Conservation (phyloP, 2,888 invertebrate genomes). For the Hemithea aestivaria region DNA sequence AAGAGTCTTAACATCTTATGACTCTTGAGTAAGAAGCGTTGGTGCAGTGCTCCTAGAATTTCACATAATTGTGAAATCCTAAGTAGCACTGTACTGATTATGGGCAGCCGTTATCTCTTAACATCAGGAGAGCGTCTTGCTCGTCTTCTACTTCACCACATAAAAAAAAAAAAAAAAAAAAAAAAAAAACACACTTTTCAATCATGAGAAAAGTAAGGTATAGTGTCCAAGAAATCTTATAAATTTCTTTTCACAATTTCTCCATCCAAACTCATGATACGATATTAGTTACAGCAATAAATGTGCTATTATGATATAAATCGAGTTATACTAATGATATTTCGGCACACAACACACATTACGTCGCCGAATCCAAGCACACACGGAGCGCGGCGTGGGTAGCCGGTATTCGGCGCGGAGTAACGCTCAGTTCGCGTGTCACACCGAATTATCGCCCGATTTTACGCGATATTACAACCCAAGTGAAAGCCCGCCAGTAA, state of each 20-base stretch:
- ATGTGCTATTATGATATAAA: constrained; percentile 24
- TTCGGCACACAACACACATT: constrained; percentile 30
- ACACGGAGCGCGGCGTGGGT: too few relatives aligned
- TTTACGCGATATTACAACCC: constrained; percentile 50
- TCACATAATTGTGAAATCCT: too few relatives aligned
- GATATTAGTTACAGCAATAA: constrained; percentile 23
- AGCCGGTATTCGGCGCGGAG: background rate
- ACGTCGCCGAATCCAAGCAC: constrained; percentile 37
- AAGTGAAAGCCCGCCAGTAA: constrained; percentile 53
- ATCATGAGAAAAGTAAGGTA: too few relatives aligned
- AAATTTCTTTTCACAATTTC: constrained; percentile 9
- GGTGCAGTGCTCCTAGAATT: too few relatives aligned
- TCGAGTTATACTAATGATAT: constrained; percentile 27
- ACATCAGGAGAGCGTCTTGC: too few relatives aligned
- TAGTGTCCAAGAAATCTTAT: background rate
- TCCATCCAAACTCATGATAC: constrained; percentile 17
- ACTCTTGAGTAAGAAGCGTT: too few relatives aligned
- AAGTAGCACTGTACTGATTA: too few relatives aligned
- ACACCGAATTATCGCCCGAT: constrained; percentile 49
- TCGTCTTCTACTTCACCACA: too few relatives aligned
- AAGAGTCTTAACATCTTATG: too few relatives aligned
- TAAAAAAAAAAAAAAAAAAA: too few relatives aligned
- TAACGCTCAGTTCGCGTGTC: constrained; percentile 61
- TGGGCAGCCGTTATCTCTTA: too few relatives aligned
- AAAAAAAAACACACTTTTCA: too few relatives aligned